Percentiles rank a stretch among this genome's conserved stretches.
These are phyloP conservation scores for Procavia capensis DNA, from an alignment of 2,113 vertebrate genomes.

Conservation along the genomic window DNA sequence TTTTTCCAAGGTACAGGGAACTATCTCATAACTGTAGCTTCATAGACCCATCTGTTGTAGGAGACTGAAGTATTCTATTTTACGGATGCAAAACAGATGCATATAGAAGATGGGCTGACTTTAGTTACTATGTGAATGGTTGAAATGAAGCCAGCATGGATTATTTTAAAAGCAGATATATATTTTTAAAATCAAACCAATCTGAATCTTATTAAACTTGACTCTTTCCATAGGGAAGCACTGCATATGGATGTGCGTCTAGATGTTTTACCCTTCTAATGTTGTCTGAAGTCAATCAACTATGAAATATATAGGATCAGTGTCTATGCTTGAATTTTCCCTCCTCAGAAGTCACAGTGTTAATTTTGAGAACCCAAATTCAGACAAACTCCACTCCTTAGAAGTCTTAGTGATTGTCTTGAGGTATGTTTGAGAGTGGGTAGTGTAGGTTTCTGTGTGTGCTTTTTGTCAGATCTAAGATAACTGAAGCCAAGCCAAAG, in stretches of 20 bases:
- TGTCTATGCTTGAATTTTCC: background rate
- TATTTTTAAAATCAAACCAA: conserved; percentile 72
- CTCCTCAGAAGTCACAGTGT: background rate
- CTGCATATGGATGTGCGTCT: conserved; percentile 4
- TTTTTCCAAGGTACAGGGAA: background rate
- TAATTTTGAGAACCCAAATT: background rate
- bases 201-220: conserved; percentile 73
- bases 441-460: background rate
- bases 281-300: conserved; percentile 53
- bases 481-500: too few relatives aligned
- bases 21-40: background rate
- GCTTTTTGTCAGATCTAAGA: conserved; percentile 61
- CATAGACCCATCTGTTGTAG: background rate
- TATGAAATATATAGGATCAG: background rate
- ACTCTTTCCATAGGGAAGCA: conserved; percentile 34
- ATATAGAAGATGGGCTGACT: conserved; percentile 27
- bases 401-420: background rate
- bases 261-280: conserved; percentile 21
- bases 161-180: conserved; percentile 65
- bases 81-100: conserved; percentile 51
- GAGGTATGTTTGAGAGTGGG: background rate
- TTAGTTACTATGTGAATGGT: conserved; percentile 48
- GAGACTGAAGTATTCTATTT: conserved; percentile 31
- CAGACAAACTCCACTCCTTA: background rate
- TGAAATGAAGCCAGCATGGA: conserved; percentile 36